Evolutionary conservation across 2,888 invertebrate genomes (phyloP), one percentile per base, ranked within the genome.

Genomic region (Eupeodes latifasciatus): DNA sequence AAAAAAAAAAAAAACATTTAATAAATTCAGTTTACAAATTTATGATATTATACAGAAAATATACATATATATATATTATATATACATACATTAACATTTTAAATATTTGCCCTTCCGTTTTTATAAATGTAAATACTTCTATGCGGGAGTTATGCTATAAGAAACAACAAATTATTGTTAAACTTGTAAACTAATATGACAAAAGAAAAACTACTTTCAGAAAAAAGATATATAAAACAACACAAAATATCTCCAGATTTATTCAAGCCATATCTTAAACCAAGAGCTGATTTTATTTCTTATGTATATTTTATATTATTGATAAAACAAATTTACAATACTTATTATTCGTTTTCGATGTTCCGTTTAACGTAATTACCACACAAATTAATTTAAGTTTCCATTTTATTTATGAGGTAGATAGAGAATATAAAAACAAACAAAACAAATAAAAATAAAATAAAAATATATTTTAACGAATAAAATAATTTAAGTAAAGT

Each of bases 11-110:
- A 55, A 66, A 77, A 90, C 89, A 91, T 90, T 91, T 91, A 91
- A 90, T 91, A 91, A 91, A 91, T 90, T 89, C 86, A 79, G 90
- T 91, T 89, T 89, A 90, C 83, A 88, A 85, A 89, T 74, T 84
- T 84, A 88, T 89, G 89, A 81, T 81, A 90, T 76, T 81, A 85
- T 76, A 85, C 62, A 83, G 80, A 80, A 80, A 85, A 83, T 74
- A 69, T 72, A 85, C 76, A 86, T 82, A 72, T 72, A 75, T 72
- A 75, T 81, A 81, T 74, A 78, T 82, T 81, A 90, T 61, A 85
- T 89, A 81, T 72, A 71, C 71, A 82, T 82, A 84, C 59, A 82
- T 87, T 82, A 81, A 89, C 72, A 85, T 86, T 78, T 89, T 89
- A 89, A 90, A 89, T 66, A 89, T 86, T 90, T 90, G 86, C 79